A percentile compares a stretch with the other conserved stretches of the same genome.
These are phyloP conservation scores for Phragmatobia fuliginosa DNA, from an alignment of 2,888 invertebrate genomes.

Conservation along the genomic window DNA sequence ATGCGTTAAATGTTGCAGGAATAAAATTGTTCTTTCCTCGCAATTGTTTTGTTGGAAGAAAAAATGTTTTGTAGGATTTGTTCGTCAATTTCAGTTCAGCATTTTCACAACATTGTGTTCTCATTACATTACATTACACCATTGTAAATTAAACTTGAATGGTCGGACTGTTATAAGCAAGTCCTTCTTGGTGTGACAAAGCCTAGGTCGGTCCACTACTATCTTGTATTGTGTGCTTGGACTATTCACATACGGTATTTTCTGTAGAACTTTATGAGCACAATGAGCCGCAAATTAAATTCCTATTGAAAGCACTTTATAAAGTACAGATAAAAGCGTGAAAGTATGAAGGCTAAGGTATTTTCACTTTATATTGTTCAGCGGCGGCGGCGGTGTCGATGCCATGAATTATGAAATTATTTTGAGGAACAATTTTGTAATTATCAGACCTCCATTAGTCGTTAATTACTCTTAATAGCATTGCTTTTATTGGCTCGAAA, in stretches of 20 bases:
- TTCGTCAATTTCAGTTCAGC: background rate
- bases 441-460: background rate
- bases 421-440: background rate
- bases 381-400: background rate
- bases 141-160: background rate
- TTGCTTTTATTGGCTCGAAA: background rate
- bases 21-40: conserved; percentile 7
- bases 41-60: conserved; percentile 5
- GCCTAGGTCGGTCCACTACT: conserved; percentile 23
- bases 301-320: conserved; percentile 22
- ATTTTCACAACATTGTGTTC: background rate
- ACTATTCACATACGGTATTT: conserved; percentile 41
- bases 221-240: conserved; percentile 26
- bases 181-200: conserved; percentile 33
- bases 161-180: conserved; percentile 18
- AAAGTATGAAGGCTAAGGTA: conserved; percentile 8
- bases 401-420: background rate
- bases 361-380: conserved; percentile 10
- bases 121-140: conserved; percentile 4
- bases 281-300: conserved; percentile 33
- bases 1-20: conserved; percentile 21
- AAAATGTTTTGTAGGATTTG: background rate
- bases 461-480: background rate
- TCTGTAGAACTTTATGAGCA: conserved; percentile 35
- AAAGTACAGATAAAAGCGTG: conserved; percentile 18